Evolutionary conservation across 2,797 vertebrate genomes (phyloP).

Genomic region (Rhinoraja longicauda): DNA sequence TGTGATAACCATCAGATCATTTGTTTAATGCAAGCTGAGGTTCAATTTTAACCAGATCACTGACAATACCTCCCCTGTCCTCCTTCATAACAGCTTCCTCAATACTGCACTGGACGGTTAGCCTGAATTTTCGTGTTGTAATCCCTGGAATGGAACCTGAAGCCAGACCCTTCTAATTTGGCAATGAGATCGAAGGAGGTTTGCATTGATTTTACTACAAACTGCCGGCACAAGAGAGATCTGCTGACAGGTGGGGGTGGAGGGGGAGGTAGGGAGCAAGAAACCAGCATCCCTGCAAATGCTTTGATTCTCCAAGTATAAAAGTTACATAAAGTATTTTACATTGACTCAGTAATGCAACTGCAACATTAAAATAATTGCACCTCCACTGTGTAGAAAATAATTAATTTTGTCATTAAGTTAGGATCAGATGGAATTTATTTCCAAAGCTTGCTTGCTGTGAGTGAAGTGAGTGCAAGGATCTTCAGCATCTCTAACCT

Average conservation of each 20-base stretch:
- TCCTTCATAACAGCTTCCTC: not conserved
- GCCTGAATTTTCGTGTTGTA: not conserved
- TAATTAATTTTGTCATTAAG: conserved; percentile 27
- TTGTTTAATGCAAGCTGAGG: not conserved
- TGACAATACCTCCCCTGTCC: not conserved
- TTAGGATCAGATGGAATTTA: not conserved
- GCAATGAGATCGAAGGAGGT: not conserved
- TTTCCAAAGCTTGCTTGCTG: not conserved
- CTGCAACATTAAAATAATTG: not conserved
- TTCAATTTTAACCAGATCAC: not conserved
- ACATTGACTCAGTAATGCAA: not conserved
- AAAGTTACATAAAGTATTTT: not conserved
- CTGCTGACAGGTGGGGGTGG: not conserved
- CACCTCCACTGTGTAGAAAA: not conserved
- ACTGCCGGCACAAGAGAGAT: not conserved
- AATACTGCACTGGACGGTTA: not conserved
- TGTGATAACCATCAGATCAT: not conserved
- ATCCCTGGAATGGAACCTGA: not conserved
- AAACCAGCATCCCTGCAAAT: not conserved
- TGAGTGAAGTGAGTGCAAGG: not conserved
- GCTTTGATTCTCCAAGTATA: not conserved
- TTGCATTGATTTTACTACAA: not conserved
- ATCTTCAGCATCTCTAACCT: not conserved
- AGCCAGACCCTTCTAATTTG: not conserved
- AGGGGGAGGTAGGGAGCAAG: not conserved